phyloP scores from a whole-genome alignment of 2,888 invertebrate genomes.

The Octonoba sinensis region DNA sequence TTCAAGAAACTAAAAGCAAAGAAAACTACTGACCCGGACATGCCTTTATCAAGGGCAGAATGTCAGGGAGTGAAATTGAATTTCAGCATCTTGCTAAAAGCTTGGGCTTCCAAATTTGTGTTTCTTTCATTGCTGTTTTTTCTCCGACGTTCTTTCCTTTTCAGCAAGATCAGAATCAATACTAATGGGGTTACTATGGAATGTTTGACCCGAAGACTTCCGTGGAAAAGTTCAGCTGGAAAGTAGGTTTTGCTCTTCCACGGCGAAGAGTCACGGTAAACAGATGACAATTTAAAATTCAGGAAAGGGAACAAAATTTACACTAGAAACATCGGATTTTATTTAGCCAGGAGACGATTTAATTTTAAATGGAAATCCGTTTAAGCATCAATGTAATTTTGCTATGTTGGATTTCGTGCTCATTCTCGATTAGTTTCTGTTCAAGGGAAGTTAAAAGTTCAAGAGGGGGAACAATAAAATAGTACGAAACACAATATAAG shows the following conservation, averaged over 20 bases:
- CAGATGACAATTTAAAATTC: conserved; percentile 54
- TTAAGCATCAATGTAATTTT: neutral
- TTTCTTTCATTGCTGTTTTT: conserved; percentile 44
- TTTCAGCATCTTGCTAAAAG: conserved; percentile 56
- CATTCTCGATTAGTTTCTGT: too few species aligned
- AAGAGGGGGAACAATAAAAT: too few species aligned
- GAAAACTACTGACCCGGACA: conserved; percentile 28
- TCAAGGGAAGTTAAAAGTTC: too few species aligned
- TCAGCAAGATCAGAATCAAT: conserved; percentile 42
- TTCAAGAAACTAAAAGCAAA: conserved; percentile 48
- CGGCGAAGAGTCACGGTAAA: conserved; percentile 27
- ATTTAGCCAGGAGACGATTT: conserved; percentile 19
- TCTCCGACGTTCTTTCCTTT: conserved; percentile 9
- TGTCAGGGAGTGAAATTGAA: conserved; percentile 52
- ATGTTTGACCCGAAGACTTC: conserved; percentile 45
- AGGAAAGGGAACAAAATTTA: conserved; percentile 8
- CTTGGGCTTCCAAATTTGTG: conserved; percentile 47
- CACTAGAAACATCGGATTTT: conserved; percentile 8
- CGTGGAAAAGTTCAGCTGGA: conserved; percentile 3
- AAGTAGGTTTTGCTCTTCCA: conserved; percentile 24
- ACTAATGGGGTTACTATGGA: conserved; percentile 52
- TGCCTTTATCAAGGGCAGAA: conserved; percentile 46
- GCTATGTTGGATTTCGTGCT: too few species aligned
- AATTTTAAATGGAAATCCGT: conserved; percentile 35
- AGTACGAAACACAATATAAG: too few species aligned